These are phyloP conservation scores for Cheilosia grossa DNA, from an alignment of 2,888 invertebrate species.

Conservation along the genomic window DNA sequence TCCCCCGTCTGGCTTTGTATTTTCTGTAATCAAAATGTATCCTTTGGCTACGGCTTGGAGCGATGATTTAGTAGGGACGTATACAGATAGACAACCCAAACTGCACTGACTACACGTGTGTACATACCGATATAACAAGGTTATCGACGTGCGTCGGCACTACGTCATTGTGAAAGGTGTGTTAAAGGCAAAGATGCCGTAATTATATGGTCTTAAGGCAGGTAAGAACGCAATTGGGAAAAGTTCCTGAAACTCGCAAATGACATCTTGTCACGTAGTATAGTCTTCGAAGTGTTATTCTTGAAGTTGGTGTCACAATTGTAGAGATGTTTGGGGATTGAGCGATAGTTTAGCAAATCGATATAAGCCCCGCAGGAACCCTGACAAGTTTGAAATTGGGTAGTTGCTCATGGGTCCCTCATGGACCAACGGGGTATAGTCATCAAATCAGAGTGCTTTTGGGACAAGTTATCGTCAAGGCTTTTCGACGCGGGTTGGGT, in stretches of 20 bases:
- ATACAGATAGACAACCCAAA: slow-evolving; percentile 33
- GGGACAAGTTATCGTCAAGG: too few relatives aligned
- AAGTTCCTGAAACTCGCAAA: slow-evolving; percentile 56
- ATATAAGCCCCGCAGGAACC: too few relatives aligned
- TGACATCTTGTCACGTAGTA: slow-evolving; percentile 48
- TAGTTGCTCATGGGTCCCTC: too few relatives aligned
- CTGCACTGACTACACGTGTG: not conserved
- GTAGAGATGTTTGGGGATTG: slow-evolving; percentile 28
- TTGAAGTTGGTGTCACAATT: slow-evolving; percentile 45
- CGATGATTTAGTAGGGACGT: slow-evolving; percentile 35
- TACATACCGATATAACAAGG: too few relatives aligned
- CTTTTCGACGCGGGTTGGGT: too few relatives aligned
- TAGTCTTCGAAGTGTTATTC: slow-evolving; percentile 30
- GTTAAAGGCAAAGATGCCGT: slow-evolving; percentile 23
- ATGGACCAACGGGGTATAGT: too few relatives aligned
- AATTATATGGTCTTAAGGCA: slow-evolving; percentile 45
- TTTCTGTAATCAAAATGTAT: slow-evolving; percentile 56
- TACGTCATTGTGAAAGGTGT: slow-evolving; percentile 17
- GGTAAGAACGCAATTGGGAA: slow-evolving; percentile 62
- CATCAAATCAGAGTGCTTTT: too few relatives aligned
- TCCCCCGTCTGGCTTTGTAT: slow-evolving; percentile 14
- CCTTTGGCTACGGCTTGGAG: slow-evolving; percentile 34
- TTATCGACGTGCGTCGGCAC: not conserved
- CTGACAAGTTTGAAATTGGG: too few relatives aligned
- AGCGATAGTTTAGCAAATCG: not conserved